Evolutionary conservation across 2,797 vertebrate genomes (phyloP), one percentile per base, ranked within the genome.

Genomic region (Lithobates pipiens): DNA sequence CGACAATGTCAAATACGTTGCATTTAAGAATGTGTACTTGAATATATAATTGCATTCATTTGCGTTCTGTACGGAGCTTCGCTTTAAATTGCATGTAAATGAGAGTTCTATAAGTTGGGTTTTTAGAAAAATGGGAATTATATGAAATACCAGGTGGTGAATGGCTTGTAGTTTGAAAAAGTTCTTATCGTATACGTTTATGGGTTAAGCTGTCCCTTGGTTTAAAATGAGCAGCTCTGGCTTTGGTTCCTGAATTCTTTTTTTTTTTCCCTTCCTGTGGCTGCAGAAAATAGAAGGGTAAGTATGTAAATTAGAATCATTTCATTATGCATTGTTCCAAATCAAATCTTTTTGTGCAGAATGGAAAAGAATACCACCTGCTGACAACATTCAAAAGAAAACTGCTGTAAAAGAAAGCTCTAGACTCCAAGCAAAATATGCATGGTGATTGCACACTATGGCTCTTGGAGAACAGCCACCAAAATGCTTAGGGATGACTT

Each of bases 251-350:
- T 75, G 10, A 70, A 6, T 76, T 63, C 69, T 25, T 68, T 44
- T 76, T 63, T 76, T 25, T 68, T 44, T 76, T 57, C 36, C 44
- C 15, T 9, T 81, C 79, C 69, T 74, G 29, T 83, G 39, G n/a
- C 72, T 70, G 32, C 68, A 76, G 77, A 69, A 81, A 74, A 77
- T 34, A 68, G 70, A 77, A 67, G 54, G 79, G 25, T 71, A 82
- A 71, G 68, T 78, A 83, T 86, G 80, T 86, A 78, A 86, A 86
- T 86, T 65, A 81, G 80, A 72, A 65, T 63, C 34, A 76, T 83
- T 82, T 82, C 69, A 82, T 83, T 86, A 86, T 77, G 75, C 80
- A 74, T 86, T 83, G 75, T 83, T 86, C 69, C 69, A 86, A 82
- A 83, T 83, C 74, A 77, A 86, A 82, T 83, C 75, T 74, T 80